A percentile compares a stretch with the other conserved stretches of the same genome.
Conservation (phyloP, 2,888 invertebrate genomes). For the Hymenopus coronatus region DNA sequence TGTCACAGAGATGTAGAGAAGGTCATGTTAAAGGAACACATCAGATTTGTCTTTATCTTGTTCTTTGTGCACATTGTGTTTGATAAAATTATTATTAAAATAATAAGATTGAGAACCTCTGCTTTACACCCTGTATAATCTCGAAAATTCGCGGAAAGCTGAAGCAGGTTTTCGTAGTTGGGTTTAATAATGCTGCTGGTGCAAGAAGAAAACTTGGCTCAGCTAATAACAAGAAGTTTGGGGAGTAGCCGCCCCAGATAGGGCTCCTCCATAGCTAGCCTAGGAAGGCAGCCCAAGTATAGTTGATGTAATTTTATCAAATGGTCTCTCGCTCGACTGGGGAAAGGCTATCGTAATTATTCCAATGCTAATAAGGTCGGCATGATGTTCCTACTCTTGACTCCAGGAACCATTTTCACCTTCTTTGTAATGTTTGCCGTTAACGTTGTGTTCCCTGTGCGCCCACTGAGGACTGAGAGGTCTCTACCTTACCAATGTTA, state of each 20-base stretch:
- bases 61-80: too few species aligned
- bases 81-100: too few species aligned
- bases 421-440: not conserved
- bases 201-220: not conserved
- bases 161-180: not conserved
- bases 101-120: too few species aligned
- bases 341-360: not conserved
- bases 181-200: not conserved
- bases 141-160: not conserved
- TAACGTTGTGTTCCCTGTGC: too few species aligned
- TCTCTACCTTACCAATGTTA: too few species aligned
- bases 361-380: not conserved
- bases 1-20: too few species aligned
- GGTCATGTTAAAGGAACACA: too few species aligned
- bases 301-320: not conserved
- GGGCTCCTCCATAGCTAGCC: not conserved
- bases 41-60: too few species aligned
- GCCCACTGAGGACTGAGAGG: too few species aligned
- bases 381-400: not conserved
- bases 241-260: not conserved
- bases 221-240: not conserved
- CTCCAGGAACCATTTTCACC: not conserved
- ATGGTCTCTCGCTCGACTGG: not conserved
- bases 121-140: too few species aligned
- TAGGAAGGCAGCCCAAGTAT: not conserved